phyloP scores from a whole-genome alignment of 2,888 invertebrate species.

The Tetranychus piercei region DNA sequence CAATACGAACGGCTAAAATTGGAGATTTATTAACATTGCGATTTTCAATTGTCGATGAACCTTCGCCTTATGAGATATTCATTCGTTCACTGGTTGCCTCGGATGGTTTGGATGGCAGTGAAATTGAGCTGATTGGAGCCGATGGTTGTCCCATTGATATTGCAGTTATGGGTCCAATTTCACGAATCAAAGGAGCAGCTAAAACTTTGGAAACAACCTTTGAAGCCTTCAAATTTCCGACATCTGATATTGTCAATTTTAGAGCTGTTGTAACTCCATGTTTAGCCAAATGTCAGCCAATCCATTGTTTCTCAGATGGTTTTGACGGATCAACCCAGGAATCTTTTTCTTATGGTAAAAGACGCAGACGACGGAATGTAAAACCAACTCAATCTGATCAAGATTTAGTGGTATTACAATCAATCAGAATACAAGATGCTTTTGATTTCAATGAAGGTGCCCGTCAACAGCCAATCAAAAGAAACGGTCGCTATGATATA shows the following conservation, averaged over 20 bases:
- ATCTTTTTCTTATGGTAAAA: conserved; percentile 62
- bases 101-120: conserved; percentile 78
- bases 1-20: conserved; percentile 69
- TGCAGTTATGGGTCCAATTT: conserved; percentile 42
- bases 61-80: conserved; percentile 68
- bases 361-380: conserved; percentile 35
- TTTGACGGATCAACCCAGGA: conserved; percentile 18
- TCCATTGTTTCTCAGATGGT: conserved; percentile 54
- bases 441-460: background rate
- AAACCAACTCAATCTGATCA: background rate
- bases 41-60: conserved; percentile 72
- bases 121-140: conserved; percentile 74
- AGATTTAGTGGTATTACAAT: conserved; percentile 4
- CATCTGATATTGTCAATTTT: conserved; percentile 87
- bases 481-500: background rate
- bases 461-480: background rate
- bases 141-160: conserved; percentile 75
- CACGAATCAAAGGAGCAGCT: conserved; percentile 12
- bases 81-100: conserved; percentile 79
- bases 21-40: conserved; percentile 75
- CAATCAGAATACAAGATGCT: conserved; percentile 7
- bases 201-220: conserved; percentile 71
- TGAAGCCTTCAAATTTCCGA: conserved; percentile 90
- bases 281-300: conserved; percentile 77
- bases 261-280: conserved; percentile 84